Conservation (phyloP, 2,113 vertebrate species). For the Anolis sagrei region DNA sequence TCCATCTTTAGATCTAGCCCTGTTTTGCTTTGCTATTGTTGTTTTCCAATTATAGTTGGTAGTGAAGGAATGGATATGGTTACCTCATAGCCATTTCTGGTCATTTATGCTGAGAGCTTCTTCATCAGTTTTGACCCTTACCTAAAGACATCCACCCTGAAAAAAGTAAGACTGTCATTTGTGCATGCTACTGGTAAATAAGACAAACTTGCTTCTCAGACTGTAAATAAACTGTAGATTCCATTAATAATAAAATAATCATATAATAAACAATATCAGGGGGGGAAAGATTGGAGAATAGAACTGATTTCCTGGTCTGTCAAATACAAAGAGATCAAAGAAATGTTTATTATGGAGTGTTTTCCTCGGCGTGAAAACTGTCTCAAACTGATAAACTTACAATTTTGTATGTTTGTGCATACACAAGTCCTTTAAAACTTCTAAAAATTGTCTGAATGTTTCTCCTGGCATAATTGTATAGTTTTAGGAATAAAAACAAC, state of each 20-base stretch:
- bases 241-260: slow-evolving; percentile 30
- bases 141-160: background rate
- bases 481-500: slow-evolving; percentile 18
- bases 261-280: slow-evolving; percentile 30
- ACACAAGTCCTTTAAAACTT: slow-evolving; percentile 11
- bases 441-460: slow-evolving; percentile 4
- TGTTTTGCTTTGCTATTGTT: background rate
- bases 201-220: slow-evolving; percentile 6
- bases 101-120: background rate
- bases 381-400: slow-evolving; percentile 11
- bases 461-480: slow-evolving; percentile 23
- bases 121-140: background rate
- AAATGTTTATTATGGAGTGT: slow-evolving; percentile 32
- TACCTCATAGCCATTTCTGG: slow-evolving; percentile 14
- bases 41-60: background rate
- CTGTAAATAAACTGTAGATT: slow-evolving; percentile 19
- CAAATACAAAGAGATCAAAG: slow-evolving; percentile 28
- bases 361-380: slow-evolving; percentile 20
- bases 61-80: background rate
- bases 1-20: background rate
- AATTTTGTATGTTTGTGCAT: background rate
- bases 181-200: background rate
- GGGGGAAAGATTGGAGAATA: background rate
- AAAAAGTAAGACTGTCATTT: background rate
- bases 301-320: slow-evolving; percentile 37